These are phyloP conservation scores for Palythoa caribaeorum DNA, from an alignment of 92 coral and sea anemone genomes.

Conservation along the genomic window DNA sequence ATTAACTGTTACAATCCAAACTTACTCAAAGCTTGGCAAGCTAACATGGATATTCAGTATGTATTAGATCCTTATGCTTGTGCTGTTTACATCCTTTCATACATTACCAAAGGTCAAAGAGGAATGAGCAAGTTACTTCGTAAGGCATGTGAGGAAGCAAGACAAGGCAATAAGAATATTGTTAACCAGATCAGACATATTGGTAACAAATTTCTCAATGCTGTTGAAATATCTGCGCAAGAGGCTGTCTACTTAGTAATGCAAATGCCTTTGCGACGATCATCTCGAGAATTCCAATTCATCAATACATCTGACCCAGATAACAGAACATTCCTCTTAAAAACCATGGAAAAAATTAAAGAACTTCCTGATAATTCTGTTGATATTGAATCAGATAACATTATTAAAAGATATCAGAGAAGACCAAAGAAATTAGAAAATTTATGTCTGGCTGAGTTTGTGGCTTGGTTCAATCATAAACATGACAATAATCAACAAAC, in stretches of 20 bases:
- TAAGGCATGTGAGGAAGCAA: constrained; percentile 68
- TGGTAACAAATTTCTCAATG: constrained; percentile 54
- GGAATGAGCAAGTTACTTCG: constrained; percentile 70
- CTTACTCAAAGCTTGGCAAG: constrained; percentile 65
- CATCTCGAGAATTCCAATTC: constrained; percentile 73
- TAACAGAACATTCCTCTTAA: constrained; percentile 73
- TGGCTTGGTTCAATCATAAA: constrained; percentile 73
- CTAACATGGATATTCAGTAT: constrained; percentile 68
- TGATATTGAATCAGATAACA: constrained; percentile 77
- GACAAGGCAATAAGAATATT: constrained; percentile 60
- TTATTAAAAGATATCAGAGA: constrained; percentile 72
- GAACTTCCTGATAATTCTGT: constrained; percentile 73
- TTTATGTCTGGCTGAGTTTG: constrained; percentile 80
- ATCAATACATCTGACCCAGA: constrained; percentile 79
- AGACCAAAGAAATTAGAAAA: constrained; percentile 69
- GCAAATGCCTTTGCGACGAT: constrained; percentile 77
- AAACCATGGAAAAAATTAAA: constrained; percentile 64
- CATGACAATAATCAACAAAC: constrained; percentile 14
- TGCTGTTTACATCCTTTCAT: constrained; percentile 68
- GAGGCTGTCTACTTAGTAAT: constrained; percentile 77
- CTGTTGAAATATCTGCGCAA: constrained; percentile 74
- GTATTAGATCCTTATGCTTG: constrained; percentile 69
- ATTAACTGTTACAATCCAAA: constrained; percentile 13
- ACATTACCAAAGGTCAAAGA: constrained; percentile 69
- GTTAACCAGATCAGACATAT: constrained; percentile 52